Evolutionary conservation across 2,113 vertebrate species (phyloP).

Genomic region (Naja naja): DNA sequence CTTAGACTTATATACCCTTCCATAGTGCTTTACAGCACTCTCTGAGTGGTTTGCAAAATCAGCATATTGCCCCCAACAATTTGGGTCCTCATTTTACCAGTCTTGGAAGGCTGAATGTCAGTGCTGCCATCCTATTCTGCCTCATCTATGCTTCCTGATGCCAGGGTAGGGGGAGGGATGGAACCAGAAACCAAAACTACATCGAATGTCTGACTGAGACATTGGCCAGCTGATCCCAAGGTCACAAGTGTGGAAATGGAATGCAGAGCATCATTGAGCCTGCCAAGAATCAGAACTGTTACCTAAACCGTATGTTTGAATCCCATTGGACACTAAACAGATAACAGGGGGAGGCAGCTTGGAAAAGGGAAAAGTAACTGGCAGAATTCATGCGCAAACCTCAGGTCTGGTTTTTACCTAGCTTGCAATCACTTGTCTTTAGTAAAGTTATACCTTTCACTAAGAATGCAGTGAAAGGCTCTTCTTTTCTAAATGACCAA

Average conservation of each 20-base stretch:
- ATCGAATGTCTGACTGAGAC: neutral
- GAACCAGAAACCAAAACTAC: neutral
- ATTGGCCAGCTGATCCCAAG: neutral
- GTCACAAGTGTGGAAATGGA: neutral
- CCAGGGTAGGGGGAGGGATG: neutral
- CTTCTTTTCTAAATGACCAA: neutral
- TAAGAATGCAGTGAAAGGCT: neutral
- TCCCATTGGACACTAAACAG: neutral
- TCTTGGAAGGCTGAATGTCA: neutral
- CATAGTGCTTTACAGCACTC: neutral
- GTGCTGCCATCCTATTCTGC: neutral
- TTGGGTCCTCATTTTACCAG: neutral
- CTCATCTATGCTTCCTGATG: neutral
- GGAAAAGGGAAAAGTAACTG: neutral
- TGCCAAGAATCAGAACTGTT: neutral
- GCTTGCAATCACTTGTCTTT: neutral
- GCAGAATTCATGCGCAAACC: neutral
- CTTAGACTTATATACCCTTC: neutral
- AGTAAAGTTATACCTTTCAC: neutral
- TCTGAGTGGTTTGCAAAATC: neutral
- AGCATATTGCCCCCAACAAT: neutral
- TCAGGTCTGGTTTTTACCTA: neutral
- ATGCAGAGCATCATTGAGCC: neutral
- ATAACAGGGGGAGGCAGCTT: neutral
- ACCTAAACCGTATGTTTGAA: neutral